These are phyloP conservation scores for Alosa alosa DNA, from an alignment of 2,113 vertebrate species.

Conservation along the genomic window DNA sequence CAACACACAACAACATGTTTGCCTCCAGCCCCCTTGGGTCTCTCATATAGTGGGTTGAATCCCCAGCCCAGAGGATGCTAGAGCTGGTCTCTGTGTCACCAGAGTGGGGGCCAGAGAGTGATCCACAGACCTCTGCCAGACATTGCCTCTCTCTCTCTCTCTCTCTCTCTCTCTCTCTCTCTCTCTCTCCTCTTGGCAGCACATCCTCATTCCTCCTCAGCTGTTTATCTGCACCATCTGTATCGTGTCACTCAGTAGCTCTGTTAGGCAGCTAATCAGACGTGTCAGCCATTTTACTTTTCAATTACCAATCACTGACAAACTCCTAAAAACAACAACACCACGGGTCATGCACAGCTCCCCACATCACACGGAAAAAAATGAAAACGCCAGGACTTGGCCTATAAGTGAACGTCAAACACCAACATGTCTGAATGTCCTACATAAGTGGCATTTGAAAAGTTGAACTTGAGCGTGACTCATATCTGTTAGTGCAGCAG, in stretches of 20 bases:
- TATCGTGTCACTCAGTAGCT: not conserved
- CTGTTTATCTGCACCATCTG: not conserved
- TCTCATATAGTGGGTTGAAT: not conserved
- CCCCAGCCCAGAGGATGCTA: not conserved
- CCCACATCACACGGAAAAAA: not conserved
- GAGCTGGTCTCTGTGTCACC: not conserved
- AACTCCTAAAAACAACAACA: not conserved
- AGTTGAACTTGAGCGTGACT: not conserved
- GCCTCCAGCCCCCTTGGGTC: too few species aligned
- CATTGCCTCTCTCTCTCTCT: not conserved
- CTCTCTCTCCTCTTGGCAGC: not conserved
- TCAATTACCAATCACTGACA: not conserved
- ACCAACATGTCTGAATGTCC: not conserved
- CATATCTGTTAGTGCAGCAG: not conserved
- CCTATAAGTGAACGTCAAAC: not conserved
- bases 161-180: not conserved
- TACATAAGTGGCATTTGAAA: not conserved
- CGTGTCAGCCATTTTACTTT: constrained; percentile 15
- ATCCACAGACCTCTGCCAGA: not conserved
- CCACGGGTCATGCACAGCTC: not conserved
- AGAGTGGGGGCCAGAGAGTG: not conserved
- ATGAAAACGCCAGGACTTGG: not conserved
- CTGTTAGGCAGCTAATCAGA: constrained; percentile 5
- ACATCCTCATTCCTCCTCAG: not conserved
- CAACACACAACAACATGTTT: not conserved